Evolutionary conservation across 2,797 vertebrate genomes (phyloP).

Genomic region (Austrolebias charrua): DNA sequence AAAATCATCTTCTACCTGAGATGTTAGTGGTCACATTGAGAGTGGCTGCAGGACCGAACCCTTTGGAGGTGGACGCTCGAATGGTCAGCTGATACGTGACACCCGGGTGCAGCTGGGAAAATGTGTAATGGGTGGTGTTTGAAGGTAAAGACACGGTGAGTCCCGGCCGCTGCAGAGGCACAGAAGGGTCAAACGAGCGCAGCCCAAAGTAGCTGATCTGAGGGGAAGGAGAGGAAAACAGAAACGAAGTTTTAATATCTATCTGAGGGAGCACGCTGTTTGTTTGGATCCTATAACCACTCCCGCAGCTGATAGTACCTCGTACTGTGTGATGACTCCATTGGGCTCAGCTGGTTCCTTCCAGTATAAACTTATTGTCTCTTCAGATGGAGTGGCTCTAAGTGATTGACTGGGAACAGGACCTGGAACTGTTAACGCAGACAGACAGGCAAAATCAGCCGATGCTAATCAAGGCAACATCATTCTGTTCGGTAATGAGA

Average conservation of each 20-base stretch:
- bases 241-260: neutral
- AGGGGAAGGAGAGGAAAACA: conserved; percentile 23
- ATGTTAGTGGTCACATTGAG: conserved; percentile 98
- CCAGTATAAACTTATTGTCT: conserved; percentile 95
- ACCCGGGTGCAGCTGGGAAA: conserved; percentile 92
- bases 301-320: conserved; percentile 60
- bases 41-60: conserved; percentile 89
- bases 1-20: conserved; percentile 81
- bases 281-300: neutral
- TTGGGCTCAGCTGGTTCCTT: conserved; percentile 96
- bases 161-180: conserved; percentile 88
- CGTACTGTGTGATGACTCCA: conserved; percentile 92
- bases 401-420: conserved; percentile 90
- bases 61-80: conserved; percentile 93
- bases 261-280: neutral
- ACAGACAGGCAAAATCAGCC: conserved; percentile 27
- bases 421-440: conserved; percentile 86
- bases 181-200: conserved; percentile 94
- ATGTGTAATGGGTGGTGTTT: conserved; percentile 90
- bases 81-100: conserved; percentile 96
- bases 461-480: conserved; percentile 7
- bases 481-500: conserved; percentile 6
- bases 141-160: conserved; percentile 90
- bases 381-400: conserved; percentile 94
- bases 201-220: conserved; percentile 94